Conservation (phyloP, 1,140 invertebrate genomes). For the Sarcophaga bullata region DNA sequence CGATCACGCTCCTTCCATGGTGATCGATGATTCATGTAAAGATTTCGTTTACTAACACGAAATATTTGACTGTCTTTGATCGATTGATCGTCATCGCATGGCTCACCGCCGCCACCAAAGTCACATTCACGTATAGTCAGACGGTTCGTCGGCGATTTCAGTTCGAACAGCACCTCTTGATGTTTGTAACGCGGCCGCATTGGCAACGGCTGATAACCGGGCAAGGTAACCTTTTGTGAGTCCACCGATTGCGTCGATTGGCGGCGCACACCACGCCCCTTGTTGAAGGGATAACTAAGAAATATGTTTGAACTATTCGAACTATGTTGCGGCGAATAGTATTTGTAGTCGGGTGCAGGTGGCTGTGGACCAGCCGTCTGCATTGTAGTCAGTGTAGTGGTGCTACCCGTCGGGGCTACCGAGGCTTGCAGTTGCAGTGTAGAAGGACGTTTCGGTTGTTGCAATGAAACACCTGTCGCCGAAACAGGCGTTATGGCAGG, state of each 20-base stretch:
- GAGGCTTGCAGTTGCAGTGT: slow-evolving; percentile 57
- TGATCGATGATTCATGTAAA: slow-evolving; percentile 65
- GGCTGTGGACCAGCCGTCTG: slow-evolving; percentile 53
- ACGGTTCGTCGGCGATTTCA: slow-evolving; percentile 64
- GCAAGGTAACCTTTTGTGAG: slow-evolving; percentile 61
- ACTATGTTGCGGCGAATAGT: slow-evolving; percentile 62
- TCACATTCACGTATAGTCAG: slow-evolving; percentile 64
- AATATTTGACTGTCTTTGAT: slow-evolving; percentile 65
- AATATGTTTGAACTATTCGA: slow-evolving; percentile 52
- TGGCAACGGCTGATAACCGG: slow-evolving; percentile 59
- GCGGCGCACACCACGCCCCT: slow-evolving; percentile 58
- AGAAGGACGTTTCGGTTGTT: slow-evolving; percentile 58
- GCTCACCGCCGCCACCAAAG: slow-evolving; percentile 65
- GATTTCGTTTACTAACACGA: slow-evolving; percentile 66
- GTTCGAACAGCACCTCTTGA: slow-evolving; percentile 63
- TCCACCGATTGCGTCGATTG: slow-evolving; percentile 63
- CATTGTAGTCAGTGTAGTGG: slow-evolving; percentile 42
- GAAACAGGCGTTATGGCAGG: slow-evolving; percentile 49
- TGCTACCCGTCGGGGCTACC: slow-evolving; percentile 55
- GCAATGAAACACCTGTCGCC: slow-evolving; percentile 44
- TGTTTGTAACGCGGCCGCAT: slow-evolving; percentile 61
- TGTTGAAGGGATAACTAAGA: slow-evolving; percentile 57
- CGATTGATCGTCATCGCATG: slow-evolving; percentile 65
- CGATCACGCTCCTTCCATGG: slow-evolving; percentile 64
- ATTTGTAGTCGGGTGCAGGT: slow-evolving; percentile 63